A percentile compares a stretch with the other conserved stretches of the same genome.
phyloP scores from a whole-genome alignment of 2,888 invertebrate species.

The Leptopilina drosophilae region DNA sequence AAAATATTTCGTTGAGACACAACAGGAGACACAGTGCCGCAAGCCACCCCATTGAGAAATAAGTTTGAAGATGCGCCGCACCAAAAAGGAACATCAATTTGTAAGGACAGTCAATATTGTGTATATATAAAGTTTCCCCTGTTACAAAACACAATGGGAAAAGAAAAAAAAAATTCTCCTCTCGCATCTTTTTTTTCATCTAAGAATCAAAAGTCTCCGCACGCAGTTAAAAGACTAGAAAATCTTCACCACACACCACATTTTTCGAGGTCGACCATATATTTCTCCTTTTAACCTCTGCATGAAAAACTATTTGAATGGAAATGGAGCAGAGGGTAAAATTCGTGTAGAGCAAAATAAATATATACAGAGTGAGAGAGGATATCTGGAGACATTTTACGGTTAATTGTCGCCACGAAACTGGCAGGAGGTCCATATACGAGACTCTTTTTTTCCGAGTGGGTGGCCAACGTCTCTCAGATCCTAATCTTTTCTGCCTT shows the following conservation, averaged over 20 bases:
- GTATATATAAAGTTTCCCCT: constrained; percentile 16
- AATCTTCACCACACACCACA: background rate
- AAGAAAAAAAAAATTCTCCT: background rate
- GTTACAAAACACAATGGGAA: constrained; percentile 18
- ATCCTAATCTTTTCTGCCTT: constrained; percentile 72
- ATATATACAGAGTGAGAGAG: constrained; percentile 62
- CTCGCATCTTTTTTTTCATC: background rate
- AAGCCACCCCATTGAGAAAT: constrained; percentile 15
- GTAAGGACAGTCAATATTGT: constrained; percentile 35
- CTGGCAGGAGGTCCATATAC: constrained; percentile 54
- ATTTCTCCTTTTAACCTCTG: background rate
- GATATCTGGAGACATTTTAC: constrained; percentile 65
- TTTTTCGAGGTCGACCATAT: constrained; percentile 1
- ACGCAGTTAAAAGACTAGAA: background rate
- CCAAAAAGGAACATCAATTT: constrained; percentile 14
- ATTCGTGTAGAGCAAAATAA: constrained; percentile 62
- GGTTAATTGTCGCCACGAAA: constrained; percentile 72
- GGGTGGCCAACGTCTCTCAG: constrained; percentile 71
- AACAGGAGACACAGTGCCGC: no score
- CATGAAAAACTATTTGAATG: constrained; percentile 11
- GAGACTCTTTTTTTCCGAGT: constrained; percentile 62
- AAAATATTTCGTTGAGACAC: no score
- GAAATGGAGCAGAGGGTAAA: constrained; percentile 28
- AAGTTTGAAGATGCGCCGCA: background rate
- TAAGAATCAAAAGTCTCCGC: no score